Base-by-base conservation (phyloP, 1,140 invertebrate genomes). In the Ips typographus region DNA sequence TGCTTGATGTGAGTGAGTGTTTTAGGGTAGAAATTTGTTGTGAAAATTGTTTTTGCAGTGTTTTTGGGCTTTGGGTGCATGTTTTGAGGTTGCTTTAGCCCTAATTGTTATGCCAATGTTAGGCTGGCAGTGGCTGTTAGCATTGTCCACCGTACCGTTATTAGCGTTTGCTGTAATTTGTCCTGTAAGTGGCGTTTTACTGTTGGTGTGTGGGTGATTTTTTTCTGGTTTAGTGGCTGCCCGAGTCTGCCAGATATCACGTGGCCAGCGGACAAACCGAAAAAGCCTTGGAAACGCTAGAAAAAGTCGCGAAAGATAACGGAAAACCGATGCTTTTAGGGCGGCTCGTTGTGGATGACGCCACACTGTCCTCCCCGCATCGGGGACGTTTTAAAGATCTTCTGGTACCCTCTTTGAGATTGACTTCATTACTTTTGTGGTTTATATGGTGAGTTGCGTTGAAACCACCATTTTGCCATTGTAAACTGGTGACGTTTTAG, bases 11-110 rank as follows among this genome's bases (percentile, higher is more conserved):
- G 85, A 90, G 91, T 77, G 4, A 40, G n/a, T 62, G 39, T 59
- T 59, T 40, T 41, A 59, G 40, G 4, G 4, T 47, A 47, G 4
- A 47, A 5, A 4, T 5, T 5, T 4, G n/a, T 47, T 59, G 41
- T 44, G 6, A 40, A 2, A 38, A 43, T 61, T 4, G 36, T 60
- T 78, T 70, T 78, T 77, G 80, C 85, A 95, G 92, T 94, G 94
- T 84, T 98, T 98, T 82, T 98, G 95, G 95, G 94, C 95, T 1
- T 84, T 98, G 51, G 95, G 95, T 53, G 94, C 95, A 5, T 95
- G 93, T 82, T 89, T 96, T 77, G 94, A 96, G 84, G 94, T 97
- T 37, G 86, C 95, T 37, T 81, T 98, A 64, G 95, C 96, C 37
- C 83, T 98, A 58, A 85, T 94, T 39, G 88, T 98, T 40, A 98